Evolutionary conservation across 2,888 invertebrate species (phyloP).

Genomic region (Drosophila buzzatii): DNA sequence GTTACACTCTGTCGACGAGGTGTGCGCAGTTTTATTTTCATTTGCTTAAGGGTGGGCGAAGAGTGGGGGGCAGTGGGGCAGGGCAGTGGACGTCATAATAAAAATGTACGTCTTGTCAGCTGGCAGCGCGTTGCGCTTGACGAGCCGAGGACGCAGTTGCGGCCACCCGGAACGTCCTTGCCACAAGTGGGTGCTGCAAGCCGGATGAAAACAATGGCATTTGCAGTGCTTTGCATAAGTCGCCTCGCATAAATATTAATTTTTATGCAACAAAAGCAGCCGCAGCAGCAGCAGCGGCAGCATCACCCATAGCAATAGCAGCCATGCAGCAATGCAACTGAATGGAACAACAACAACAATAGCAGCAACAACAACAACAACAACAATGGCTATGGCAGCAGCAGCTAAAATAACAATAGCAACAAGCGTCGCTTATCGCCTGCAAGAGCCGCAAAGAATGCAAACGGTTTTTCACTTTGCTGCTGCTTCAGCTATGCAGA

Average conservation of each 20-base stretch:
- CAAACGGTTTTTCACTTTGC: slow-evolving; percentile 75
- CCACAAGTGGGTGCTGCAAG: slow-evolving; percentile 31
- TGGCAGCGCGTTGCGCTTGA: slow-evolving; percentile 49
- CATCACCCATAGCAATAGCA: slow-evolving; percentile 20
- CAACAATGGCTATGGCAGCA: slow-evolving; percentile 28
- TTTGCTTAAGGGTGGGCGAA: not conserved
- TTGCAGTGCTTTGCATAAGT: slow-evolving; percentile 78
- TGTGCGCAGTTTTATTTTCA: slow-evolving; percentile 38
- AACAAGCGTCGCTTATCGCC: slow-evolving; percentile 74
- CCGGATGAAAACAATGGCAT: slow-evolving; percentile 68
- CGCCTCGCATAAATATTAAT: slow-evolving; percentile 80
- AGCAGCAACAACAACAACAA: slow-evolving; percentile 39
- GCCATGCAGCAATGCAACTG: slow-evolving; percentile 37
- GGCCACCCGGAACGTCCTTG: slow-evolving; percentile 65
- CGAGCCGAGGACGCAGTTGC: slow-evolving; percentile 38
- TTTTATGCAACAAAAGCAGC: slow-evolving; percentile 77
- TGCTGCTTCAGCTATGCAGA: slow-evolving; percentile 37
- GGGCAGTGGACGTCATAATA: slow-evolving; percentile 39
- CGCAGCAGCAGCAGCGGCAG: slow-evolving; percentile 29
- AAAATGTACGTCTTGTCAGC: slow-evolving; percentile 54
- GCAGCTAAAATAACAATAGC: slow-evolving; percentile 54
- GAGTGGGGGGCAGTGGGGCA: not conserved
- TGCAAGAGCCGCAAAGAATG: slow-evolving; percentile 74
- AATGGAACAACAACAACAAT: slow-evolving; percentile 41
- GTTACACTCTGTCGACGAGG: not conserved